Base-by-base conservation (phyloP, 2,113 vertebrate genomes). In the Cichladusa arquata region DNA sequence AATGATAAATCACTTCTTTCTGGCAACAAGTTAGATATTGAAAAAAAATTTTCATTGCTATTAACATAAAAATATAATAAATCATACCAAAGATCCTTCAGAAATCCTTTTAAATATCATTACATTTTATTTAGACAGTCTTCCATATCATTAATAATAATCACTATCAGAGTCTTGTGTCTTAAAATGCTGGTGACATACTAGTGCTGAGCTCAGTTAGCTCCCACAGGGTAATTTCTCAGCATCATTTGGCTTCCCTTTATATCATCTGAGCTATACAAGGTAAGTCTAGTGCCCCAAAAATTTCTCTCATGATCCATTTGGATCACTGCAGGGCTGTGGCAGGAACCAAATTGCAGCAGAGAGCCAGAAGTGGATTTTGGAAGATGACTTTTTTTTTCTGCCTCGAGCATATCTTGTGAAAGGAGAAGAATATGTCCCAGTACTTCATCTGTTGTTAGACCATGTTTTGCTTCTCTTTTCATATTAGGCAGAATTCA, bases 51-150 rank as follows among this genome's bases (percentile, higher is more conserved):
- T 76, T 58, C 33, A 87, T 91, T 19, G 17, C 7, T 78, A 76
- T 76, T 79, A 81, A 38, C 77, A 89, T 56, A 64, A 84, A 81
- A 89, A 78, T 78, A 48, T 36, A 60, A 77, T 73, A 86, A 94
- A 81, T 87, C 57, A 72, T 51, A 45, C 5, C 10, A 69, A 56
- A 34, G 20, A 73, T 45, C n/a, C 12, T 82, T 76, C 78, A 87
- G 24, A 89, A 85, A 76, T 79, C 14, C 23, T 92, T 93, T 90
- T 23, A 87, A 85, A 45, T 80, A 50, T 56, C 8, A 54, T 77
- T 72, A 69, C 19, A 5, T 62, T 95, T 95, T 69, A 89, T 72
- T 81, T 82, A 69, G 31, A 50, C 12, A 33, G 6, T 42, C 19
- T 87, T 29, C 24, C 3, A 0, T 73, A 19, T 50, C 29, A 44